Percentiles rank a stretch among this genome's conserved stretches.
These are phyloP conservation scores for Scleropages formosus DNA, from an alignment of 2,797 vertebrate genomes.

Conservation along the genomic window DNA sequence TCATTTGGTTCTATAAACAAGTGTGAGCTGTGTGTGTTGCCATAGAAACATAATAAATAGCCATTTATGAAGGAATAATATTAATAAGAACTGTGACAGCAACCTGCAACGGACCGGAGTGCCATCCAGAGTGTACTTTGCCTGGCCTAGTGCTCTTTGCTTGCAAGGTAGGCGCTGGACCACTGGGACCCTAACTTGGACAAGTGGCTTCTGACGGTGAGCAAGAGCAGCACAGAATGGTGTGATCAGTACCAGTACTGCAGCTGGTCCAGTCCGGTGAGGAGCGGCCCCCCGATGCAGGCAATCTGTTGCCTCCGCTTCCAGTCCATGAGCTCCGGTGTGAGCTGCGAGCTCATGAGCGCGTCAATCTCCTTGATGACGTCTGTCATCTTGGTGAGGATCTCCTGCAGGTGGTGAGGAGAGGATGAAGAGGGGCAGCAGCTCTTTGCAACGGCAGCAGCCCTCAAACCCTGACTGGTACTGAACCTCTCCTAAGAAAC, in stretches of 20 bases:
- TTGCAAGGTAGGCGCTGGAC: too few species aligned
- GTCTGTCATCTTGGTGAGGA: slow-evolving; percentile 82
- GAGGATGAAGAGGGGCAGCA: slow-evolving; percentile 8
- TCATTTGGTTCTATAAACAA: too few species aligned
- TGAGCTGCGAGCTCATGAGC: slow-evolving; percentile 79
- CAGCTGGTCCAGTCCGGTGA: slow-evolving; percentile 87
- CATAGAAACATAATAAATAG: too few species aligned
- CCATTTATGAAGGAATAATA: too few species aligned
- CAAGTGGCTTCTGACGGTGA: neutral
- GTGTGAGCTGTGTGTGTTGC: too few species aligned
- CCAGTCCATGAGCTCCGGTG: slow-evolving; percentile 89
- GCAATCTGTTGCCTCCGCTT: slow-evolving; percentile 88
- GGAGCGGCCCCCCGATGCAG: slow-evolving; percentile 88
- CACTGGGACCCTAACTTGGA: too few species aligned
- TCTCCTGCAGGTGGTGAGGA: slow-evolving; percentile 69
- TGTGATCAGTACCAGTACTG: slow-evolving; percentile 82
- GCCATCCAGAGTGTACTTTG: too few species aligned
- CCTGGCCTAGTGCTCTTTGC: too few species aligned
- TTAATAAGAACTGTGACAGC: too few species aligned
- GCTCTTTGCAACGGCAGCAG: neutral
- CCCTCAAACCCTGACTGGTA: neutral
- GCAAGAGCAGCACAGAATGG: neutral
- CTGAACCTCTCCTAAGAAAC: too few species aligned
- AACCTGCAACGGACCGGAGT: too few species aligned
- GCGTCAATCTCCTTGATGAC: slow-evolving; percentile 85